These are phyloP conservation scores for Phasianus colchicus DNA, from an alignment of 2,113 vertebrate species.

Conservation along the genomic window DNA sequence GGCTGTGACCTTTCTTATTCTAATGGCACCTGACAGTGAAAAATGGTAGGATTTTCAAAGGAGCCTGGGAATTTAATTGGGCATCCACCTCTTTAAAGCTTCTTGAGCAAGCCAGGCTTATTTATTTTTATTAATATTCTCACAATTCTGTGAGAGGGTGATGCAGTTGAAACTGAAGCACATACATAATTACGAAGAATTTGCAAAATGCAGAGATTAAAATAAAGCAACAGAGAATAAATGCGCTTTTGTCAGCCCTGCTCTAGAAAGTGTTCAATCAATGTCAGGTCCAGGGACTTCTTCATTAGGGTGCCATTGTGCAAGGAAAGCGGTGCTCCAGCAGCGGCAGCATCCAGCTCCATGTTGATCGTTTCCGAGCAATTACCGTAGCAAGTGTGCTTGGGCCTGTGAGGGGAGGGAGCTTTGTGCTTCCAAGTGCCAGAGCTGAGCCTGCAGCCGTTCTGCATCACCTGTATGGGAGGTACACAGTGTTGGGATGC, in stretches of 20 bases:
- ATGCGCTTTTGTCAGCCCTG: neutral
- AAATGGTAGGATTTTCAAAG: conserved; percentile 52
- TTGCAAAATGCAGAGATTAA: neutral
- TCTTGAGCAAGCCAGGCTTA: conserved; percentile 11
- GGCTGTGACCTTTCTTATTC: conserved; percentile 47
- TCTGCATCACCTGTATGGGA: neutral
- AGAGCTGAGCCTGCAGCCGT: neutral
- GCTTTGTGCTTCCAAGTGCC: neutral
- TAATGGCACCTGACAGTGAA: conserved; percentile 63
- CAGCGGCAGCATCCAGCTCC: neutral
- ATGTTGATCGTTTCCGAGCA: neutral
- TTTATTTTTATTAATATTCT: conserved; percentile 47
- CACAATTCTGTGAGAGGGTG: neutral
- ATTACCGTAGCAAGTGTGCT: neutral
- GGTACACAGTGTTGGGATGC: fast-evolving
- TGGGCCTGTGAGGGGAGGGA: neutral
- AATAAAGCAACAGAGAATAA: neutral
- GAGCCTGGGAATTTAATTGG: conserved; percentile 41
- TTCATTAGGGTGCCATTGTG: neutral
- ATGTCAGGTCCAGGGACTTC: neutral
- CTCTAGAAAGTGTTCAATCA: conserved; percentile 32
- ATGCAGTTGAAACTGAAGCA: neutral
- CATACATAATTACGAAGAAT: neutral
- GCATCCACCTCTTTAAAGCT: conserved; percentile 46
- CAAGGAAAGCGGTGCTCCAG: neutral